Conservation (phyloP, 1,140 invertebrate species). For the Helicorthomorpha holstii region DNA sequence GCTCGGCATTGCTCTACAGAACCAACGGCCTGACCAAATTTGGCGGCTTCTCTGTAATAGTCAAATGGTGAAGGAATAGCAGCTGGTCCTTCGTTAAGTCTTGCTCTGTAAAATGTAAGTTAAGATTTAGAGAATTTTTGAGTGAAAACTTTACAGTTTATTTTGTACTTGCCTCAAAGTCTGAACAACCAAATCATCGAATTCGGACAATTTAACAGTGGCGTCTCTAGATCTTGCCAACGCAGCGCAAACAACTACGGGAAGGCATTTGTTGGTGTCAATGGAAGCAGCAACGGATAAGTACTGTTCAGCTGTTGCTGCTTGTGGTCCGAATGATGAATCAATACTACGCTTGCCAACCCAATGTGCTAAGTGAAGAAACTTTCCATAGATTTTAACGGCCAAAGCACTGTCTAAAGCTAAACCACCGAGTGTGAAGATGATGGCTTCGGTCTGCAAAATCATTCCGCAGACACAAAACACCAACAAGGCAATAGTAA, state of each 20-base stretch:
- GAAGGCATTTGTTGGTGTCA: background rate
- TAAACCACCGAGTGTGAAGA: background rate
- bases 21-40: background rate
- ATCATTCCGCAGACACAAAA: background rate
- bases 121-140: too few species aligned
- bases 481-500: background rate
- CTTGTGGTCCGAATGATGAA: background rate
- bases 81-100: too few species aligned
- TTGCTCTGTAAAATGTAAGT: too few species aligned
- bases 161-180: background rate
- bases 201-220: background rate
- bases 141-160: too few species aligned
- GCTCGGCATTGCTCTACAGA: background rate
- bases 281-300: background rate
- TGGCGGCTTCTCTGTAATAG: background rate
- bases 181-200: background rate
- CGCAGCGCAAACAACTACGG: background rate
- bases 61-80: background rate
- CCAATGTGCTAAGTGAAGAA: background rate
- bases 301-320: background rate
- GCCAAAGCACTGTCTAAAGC: background rate
- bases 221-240: background rate
- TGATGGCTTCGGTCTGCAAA: background rate
- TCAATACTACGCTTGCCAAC: background rate
- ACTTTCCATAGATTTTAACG: background rate